These are phyloP conservation scores for Aricia artaxerxes DNA, from an alignment of 2,888 invertebrate genomes.

Conservation along the genomic window DNA sequence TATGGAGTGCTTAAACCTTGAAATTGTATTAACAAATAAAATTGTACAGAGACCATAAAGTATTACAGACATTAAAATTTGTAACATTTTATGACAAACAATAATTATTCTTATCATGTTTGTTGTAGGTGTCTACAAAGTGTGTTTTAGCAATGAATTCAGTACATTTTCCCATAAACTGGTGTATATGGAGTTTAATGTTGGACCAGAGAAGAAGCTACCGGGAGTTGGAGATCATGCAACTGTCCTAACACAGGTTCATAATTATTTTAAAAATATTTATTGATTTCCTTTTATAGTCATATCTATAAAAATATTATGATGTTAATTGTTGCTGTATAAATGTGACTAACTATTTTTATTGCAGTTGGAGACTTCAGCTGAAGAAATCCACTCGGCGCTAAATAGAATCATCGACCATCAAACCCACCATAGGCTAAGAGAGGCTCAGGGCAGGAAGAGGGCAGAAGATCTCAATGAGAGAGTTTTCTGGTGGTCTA, in stretches of 20 bases:
- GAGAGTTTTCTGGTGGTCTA: slow-evolving; percentile 95
- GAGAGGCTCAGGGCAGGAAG: slow-evolving; percentile 96
- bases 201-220: slow-evolving; percentile 92
- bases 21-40: background rate
- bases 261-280: slow-evolving; percentile 19
- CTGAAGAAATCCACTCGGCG: slow-evolving; percentile 93
- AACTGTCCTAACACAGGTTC: slow-evolving; percentile 94
- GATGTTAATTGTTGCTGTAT: background rate
- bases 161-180: slow-evolving; percentile 99
- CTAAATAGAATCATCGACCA: slow-evolving; percentile 94
- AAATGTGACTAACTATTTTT: slow-evolving; percentile 1
- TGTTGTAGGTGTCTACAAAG: slow-evolving; percentile 86
- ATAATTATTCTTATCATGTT: slow-evolving; percentile 22
- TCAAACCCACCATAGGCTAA: slow-evolving; percentile 97
- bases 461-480: slow-evolving; percentile 98
- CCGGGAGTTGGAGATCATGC: slow-evolving; percentile 93
- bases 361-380: slow-evolving; percentile 93
- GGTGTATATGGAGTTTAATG: slow-evolving; percentile 98
- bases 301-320: background rate
- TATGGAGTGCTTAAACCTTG: background rate
- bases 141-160: slow-evolving; percentile 99
- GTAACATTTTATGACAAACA: background rate
- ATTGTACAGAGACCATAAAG: background rate
- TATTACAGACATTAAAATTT: background rate
- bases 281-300: background rate